phyloP scores from a whole-genome alignment of 2,888 invertebrate species.

The Acrobasis repandana region DNA sequence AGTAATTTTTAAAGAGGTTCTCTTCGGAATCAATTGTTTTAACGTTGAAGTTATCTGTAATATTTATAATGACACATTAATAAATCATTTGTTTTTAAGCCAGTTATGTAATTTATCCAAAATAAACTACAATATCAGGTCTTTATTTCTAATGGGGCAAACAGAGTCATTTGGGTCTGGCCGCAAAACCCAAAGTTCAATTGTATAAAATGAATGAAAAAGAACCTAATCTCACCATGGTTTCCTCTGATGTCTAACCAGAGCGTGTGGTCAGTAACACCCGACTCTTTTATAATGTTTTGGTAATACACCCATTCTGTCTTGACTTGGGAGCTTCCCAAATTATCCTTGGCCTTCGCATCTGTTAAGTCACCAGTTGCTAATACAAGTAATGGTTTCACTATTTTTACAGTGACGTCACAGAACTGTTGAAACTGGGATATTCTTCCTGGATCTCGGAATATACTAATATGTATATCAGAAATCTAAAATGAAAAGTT shows the following conservation, averaged over 20 bases:
- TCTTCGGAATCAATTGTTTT: constrained; percentile 85
- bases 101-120: neutral
- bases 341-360: constrained; percentile 89
- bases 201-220: constrained; percentile 3
- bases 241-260: constrained; percentile 97
- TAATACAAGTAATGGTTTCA: constrained; percentile 90
- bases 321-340: constrained; percentile 91
- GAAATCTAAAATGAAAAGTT: constrained; percentile 86
- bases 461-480: constrained; percentile 94
- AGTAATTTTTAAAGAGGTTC: constrained; percentile 90
- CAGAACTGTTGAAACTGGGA: constrained; percentile 91
- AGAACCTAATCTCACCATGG: constrained; percentile 85
- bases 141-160: no score
- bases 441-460: constrained; percentile 88
- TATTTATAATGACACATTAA: neutral
- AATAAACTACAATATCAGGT: no score
- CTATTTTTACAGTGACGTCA: constrained; percentile 86
- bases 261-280: constrained; percentile 85
- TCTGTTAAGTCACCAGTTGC: constrained; percentile 95
- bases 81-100: neutral
- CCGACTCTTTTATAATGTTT: constrained; percentile 85
- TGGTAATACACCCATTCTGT: constrained; percentile 93
- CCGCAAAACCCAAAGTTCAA: no score
- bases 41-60: constrained; percentile 95
- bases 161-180: no score